Evolutionary conservation across 2,797 vertebrate species (phyloP), one percentile per base, ranked within the genome.

Genomic region (Danio kyathit): DNA sequence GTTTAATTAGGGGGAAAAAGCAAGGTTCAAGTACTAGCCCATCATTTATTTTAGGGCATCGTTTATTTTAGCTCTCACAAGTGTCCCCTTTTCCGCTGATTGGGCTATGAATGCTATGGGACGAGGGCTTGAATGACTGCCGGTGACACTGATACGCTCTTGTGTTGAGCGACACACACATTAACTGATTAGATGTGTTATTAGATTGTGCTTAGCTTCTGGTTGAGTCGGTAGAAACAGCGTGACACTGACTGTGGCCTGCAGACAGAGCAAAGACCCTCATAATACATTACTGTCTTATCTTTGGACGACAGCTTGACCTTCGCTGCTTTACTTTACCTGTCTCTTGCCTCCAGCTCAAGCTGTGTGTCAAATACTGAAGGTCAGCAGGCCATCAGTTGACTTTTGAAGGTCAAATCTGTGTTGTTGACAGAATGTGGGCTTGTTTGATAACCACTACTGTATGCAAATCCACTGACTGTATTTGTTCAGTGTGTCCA

Each of bases 341-440:
- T 66, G 44, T 66, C 11, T 19, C 41, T 21, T n/a, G 83, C 85
- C 75, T 71, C 43, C 14, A 75, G 82, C 76, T 29, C 29, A 60
- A 76, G 9, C 64, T 21, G 64, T 67, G 64, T 67, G 82, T 78
- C 52, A 84, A 70, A 70, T 79, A 52, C 29, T 63, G 69, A 78
- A 74, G 71, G 85, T 84, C 83, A 69, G 52, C 12, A 44, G 65
- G 60, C 64, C 81, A 67, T 74, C 52, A 41, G 44, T 60, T 75
- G 74, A 84, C 78, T 71, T 81, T 76, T 83, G 84, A 80, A 90
- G 91, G 90, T 87, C 82, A 85, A 86, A 90, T 87, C 90, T 89
- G 54, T 59, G 19, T 63, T 49, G 71, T 61, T 54, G 38, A 41
- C 41, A 60, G 40, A 66, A 29, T 17, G 41, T 44, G 19, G 16